These are phyloP conservation scores for Pardalotus punctatus DNA, from an alignment of 2,113 vertebrate genomes.

Conservation along the genomic window DNA sequence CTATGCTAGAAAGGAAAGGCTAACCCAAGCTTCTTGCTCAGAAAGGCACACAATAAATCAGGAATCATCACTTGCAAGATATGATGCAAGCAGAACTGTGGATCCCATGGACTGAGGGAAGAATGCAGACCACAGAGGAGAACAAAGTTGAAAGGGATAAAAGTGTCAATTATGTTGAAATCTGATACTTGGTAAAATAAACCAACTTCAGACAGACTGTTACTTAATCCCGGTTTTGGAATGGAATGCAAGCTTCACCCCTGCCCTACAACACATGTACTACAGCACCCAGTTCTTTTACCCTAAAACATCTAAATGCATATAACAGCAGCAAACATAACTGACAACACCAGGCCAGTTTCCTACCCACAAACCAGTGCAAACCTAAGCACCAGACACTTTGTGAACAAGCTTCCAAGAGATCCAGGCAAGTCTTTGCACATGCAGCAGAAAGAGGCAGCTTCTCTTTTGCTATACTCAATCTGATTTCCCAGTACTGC, in stretches of 20 bases:
- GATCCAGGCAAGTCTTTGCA: background rate
- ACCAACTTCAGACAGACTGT: slow-evolving; percentile 10
- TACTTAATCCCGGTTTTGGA: slow-evolving; percentile 27
- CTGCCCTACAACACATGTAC: background rate
- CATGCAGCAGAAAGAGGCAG: background rate
- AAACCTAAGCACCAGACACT: background rate
- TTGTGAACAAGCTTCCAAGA: background rate
- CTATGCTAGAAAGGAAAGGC: background rate
- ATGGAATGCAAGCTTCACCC: background rate
- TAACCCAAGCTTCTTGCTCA: background rate
- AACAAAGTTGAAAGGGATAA: slow-evolving; percentile 28
- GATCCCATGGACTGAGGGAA: background rate
- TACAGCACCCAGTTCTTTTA: background rate
- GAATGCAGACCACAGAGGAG: slow-evolving; percentile 14
- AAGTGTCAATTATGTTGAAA: slow-evolving; percentile 42
- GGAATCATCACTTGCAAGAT: background rate
- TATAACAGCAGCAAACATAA: background rate
- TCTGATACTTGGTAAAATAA: slow-evolving; percentile 25
- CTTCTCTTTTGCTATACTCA: background rate
- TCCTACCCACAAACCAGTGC: background rate
- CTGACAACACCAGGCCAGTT: background rate
- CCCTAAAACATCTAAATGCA: background rate
- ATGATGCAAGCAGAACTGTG: background rate
- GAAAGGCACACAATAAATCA: background rate
- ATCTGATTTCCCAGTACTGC: background rate